Conservation (phyloP, 2,797 vertebrate species). For the Spheniscus humboldti region DNA sequence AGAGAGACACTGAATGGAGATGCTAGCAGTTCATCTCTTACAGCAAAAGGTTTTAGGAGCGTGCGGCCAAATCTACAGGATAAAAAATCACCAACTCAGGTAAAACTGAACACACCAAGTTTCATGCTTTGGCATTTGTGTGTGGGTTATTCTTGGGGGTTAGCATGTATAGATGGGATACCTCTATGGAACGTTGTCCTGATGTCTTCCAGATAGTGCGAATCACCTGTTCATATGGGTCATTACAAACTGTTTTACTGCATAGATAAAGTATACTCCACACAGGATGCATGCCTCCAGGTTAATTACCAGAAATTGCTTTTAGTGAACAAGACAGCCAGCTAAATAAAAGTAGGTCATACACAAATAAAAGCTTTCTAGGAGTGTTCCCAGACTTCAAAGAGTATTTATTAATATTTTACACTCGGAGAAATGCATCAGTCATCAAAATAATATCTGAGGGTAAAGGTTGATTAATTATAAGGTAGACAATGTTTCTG, state of each 20-base stretch:
- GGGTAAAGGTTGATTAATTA: not conserved
- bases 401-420: conserved; percentile 7
- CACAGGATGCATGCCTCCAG: not conserved
- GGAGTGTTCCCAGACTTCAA: conserved; percentile 10
- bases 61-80: conserved; percentile 94
- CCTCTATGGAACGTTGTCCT: not conserved
- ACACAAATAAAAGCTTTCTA: conserved; percentile 12
- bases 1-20: conserved; percentile 90
- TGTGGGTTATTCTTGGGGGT: not conserved
- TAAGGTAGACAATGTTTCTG: not conserved
- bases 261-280: not conserved
- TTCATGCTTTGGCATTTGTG: not conserved
- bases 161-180: not conserved
- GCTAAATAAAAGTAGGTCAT: not conserved
- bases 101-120: conserved; percentile 59
- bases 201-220: not conserved
- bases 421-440: not conserved
- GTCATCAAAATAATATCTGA: not conserved
- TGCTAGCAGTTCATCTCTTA: conserved; percentile 86
- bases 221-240: not conserved
- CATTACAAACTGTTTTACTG: not conserved
- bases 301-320: conserved; percentile 14
- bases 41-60: conserved; percentile 96
- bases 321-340: not conserved
- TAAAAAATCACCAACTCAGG: conserved; percentile 90